Base-by-base conservation (phyloP, 2,888 invertebrate genomes). In the Laothoe populi region DNA sequence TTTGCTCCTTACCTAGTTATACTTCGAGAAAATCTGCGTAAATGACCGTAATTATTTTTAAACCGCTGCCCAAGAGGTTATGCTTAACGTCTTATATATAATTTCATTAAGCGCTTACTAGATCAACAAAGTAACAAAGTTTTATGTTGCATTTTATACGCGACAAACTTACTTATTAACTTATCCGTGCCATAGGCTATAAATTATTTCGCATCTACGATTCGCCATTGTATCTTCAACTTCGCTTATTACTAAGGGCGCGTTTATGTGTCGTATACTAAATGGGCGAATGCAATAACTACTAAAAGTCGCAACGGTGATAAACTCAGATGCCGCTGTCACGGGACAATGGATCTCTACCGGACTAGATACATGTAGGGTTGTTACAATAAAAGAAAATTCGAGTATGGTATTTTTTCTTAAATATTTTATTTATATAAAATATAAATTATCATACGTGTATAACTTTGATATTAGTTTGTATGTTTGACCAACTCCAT, bases 271-370 rank as follows among this genome's bases (percentile, higher is more conserved):
- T 77, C 73, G 68, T 67, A 64, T 67, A 72, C 70, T 73, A 75
- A 75, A 78, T 79, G 72, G 74, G 63, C 75, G 72, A 79, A 76
- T 76, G 86, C 84, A 88, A 88, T 89, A 87, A 87, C 86, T 79
- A 78, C 79, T 86, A 80, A 79, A 82, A 83, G 83, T 84, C 78
- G 72, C 79, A 74, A 63, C 74, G 77, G 82, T 78, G 80, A 86
- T 87, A 87, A 86, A 88, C 81, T 85, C 79, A 78, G 78, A 80
- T 72, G 78, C 74, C 73, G 75, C 74, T 78, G 80, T 80, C 81
- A 75, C 70, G 83, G 83, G 82, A 87, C 86, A 87, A 87, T 88
- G 83, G 82, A 83, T 80, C 76, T 81, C 76, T 71, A 71, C 76
- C 76, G 79, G 78, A 68, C 81, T 79, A 76, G 76, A 63, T 61